phyloP scores from a whole-genome alignment of 2,888 invertebrate genomes.

The Gymnosoma rotundatum region DNA sequence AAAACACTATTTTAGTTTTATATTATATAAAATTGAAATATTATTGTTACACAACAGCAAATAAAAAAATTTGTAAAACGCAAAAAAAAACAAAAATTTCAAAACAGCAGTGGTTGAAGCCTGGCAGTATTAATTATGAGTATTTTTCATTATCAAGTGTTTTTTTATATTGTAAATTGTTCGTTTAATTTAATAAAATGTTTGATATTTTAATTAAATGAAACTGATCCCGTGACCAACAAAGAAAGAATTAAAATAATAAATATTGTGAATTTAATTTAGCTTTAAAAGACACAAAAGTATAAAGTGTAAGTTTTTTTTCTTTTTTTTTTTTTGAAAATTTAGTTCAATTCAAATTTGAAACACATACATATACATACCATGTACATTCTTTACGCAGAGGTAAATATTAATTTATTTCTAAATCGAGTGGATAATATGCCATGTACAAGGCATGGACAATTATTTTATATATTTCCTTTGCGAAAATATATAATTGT shows the following conservation, averaged over 20 bases:
- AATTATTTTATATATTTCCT: no score
- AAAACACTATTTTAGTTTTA: no score
- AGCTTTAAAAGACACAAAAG: no score
- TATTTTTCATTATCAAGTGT: background rate
- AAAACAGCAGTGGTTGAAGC: background rate
- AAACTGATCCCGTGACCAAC: background rate
- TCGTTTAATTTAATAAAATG: background rate
- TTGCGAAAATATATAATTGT: no score
- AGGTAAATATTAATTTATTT: no score
- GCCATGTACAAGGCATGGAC: no score
- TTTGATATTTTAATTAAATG: constrained; percentile 4
- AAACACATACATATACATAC: no score
- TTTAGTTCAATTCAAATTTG: no score
- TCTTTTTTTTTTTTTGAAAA: no score
- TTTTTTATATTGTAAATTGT: background rate
- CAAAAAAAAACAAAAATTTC: background rate
- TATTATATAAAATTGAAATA: constrained; percentile 6
- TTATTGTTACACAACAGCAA: background rate
- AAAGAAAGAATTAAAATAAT: background rate
- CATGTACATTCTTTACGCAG: no score
- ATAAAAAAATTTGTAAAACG: background rate
- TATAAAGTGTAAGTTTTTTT: no score
- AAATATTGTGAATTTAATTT: background rate
- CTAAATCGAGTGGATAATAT: no score
- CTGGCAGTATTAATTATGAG: background rate